These are phyloP conservation scores for Myopa tessellatipennis DNA, from an alignment of 2,888 invertebrate species.

Conservation along the genomic window DNA sequence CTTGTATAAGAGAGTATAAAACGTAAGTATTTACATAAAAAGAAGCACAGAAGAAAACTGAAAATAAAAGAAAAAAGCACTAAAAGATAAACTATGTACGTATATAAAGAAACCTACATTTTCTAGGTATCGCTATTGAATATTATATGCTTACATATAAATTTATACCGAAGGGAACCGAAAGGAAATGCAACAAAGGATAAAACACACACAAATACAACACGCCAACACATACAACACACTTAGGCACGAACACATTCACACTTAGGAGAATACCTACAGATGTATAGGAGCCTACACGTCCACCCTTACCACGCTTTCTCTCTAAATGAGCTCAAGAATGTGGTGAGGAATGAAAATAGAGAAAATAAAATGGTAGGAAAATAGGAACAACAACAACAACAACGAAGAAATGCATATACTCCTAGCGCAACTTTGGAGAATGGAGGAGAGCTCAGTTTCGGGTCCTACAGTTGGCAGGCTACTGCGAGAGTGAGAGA, in stretches of 20 bases:
- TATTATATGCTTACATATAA: background rate
- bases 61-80: background rate
- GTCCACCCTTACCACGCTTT: background rate
- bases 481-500: no score
- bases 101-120: background rate
- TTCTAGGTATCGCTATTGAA: background rate
- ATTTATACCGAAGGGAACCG: background rate
- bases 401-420: background rate
- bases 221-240: background rate
- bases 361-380: background rate
- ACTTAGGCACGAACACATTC: background rate
- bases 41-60: no score
- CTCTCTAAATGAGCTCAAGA: background rate
- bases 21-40: no score
- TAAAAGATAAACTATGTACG: no score
- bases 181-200: constrained; percentile 18
- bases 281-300: background rate
- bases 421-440: no score
- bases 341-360: no score
- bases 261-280: background rate
- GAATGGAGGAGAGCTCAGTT: no score
- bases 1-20: no score
- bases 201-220: background rate
- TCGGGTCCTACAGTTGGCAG: no score
- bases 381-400: background rate